Percentiles rank a stretch among this genome's conserved stretches.
Evolutionary conservation across 2,888 invertebrate genomes (phyloP).

Genomic region (Torymus aiolomorphi): DNA sequence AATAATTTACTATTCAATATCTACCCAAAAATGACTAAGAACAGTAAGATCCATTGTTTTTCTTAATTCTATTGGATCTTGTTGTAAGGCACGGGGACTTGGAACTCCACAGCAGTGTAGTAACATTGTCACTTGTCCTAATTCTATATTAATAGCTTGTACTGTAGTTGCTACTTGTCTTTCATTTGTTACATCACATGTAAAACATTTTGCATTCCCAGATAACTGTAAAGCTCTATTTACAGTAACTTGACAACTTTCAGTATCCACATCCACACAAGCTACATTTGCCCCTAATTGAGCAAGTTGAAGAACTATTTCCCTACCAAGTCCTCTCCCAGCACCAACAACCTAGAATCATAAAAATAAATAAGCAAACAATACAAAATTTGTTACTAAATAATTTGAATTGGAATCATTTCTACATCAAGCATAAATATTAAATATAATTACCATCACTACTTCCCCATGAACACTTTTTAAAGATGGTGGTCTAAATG

Average conservation of each 20-base stretch:
- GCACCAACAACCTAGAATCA: conserved; percentile 81
- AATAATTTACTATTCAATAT: conserved; percentile 51
- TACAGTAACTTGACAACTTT: conserved; percentile 77
- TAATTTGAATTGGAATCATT: background rate
- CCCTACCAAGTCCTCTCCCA: conserved; percentile 82
- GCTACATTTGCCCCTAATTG: conserved; percentile 79
- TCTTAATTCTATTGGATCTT: conserved; percentile 78
- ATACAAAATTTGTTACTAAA: conserved; percentile 2
- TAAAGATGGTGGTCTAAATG: conserved; percentile 78
- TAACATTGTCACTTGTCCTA: conserved; percentile 80
- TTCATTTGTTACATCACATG: conserved; percentile 79
- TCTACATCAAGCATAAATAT: conserved; percentile 19
- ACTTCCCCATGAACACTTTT: conserved; percentile 81
- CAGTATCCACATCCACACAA: conserved; percentile 81
- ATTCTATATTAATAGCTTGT: conserved; percentile 76
- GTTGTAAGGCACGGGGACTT: conserved; percentile 78
- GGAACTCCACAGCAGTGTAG: conserved; percentile 82
- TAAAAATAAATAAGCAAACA: conserved; percentile 13
- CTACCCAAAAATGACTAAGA: conserved; percentile 82
- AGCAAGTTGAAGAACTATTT: conserved; percentile 80
- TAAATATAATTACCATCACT: conserved; percentile 77
- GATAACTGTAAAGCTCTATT: conserved; percentile 76
- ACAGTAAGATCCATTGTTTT: conserved; percentile 79
- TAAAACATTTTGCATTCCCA: conserved; percentile 77
- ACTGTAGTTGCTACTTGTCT: conserved; percentile 77